Conservation (phyloP, 1,140 invertebrate genomes). For the Xylocopa sonorina region DNA sequence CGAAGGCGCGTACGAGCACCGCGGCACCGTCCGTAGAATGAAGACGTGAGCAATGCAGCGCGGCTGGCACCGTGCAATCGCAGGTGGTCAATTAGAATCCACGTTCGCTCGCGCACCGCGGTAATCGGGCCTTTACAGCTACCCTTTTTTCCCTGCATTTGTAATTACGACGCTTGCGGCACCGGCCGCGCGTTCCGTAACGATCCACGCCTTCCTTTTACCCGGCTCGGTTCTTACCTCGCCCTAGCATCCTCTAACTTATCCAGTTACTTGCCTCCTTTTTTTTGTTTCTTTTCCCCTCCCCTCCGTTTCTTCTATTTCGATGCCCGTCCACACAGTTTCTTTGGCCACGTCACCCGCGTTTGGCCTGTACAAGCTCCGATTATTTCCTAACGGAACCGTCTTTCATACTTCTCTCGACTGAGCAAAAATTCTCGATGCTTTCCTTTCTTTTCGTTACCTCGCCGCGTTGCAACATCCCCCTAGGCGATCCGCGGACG, state of each 20-base stretch:
- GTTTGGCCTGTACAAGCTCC: too few relatives aligned
- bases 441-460: not conserved
- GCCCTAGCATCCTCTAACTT: slow-evolving; percentile 2
- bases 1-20: not conserved
- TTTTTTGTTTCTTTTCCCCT: too few relatives aligned
- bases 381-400: slow-evolving; percentile 7
- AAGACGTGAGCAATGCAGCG: slow-evolving; percentile 55
- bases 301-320: not conserved
- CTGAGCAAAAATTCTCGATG: slow-evolving; percentile 4
- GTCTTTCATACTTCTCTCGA: not conserved
- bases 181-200: slow-evolving; percentile 47
- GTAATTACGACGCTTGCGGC: slow-evolving; percentile 64
- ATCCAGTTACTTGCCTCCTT: not conserved
- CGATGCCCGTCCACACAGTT: not conserved
- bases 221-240: slow-evolving; percentile 14
- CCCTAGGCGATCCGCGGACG: not conserved
- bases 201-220: slow-evolving; percentile 66
- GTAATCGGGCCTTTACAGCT: slow-evolving; percentile 65
- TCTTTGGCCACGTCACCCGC: not conserved
- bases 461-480: not conserved
- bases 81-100: slow-evolving; percentile 68
- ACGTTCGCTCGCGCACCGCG: slow-evolving; percentile 56
- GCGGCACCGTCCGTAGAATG: slow-evolving; percentile 34
- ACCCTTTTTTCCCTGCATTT: slow-evolving; percentile 60
- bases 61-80: slow-evolving; percentile 63